Conservation (phyloP, 2,888 invertebrate genomes). For the Dicyrtoma fusca region DNA sequence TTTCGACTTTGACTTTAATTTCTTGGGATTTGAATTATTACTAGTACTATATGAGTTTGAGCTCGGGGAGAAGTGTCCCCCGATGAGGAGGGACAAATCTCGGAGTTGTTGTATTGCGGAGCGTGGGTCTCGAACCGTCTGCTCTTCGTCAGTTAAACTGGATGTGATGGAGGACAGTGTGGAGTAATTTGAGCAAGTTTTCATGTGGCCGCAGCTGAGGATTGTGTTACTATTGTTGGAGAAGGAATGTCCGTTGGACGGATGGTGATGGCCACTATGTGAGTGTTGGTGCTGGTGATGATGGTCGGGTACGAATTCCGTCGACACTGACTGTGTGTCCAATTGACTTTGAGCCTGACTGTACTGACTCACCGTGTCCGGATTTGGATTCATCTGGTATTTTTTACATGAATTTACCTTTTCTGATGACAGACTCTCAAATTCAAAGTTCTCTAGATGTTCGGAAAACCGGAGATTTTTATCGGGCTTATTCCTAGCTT, state of each 20-base stretch:
- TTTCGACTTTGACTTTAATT: not conserved
- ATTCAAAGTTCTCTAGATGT: slow-evolving; percentile 26
- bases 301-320: not conserved
- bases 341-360: slow-evolving; percentile 4
- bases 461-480: slow-evolving; percentile 39
- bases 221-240: slow-evolving; percentile 31
- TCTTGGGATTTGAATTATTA: not conserved
- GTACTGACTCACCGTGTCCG: no score
- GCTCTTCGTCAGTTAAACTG: slow-evolving; percentile 34
- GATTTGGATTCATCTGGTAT: no score
- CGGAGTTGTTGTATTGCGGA: slow-evolving; percentile 52
- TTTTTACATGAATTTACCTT: no score
- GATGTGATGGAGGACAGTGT: slow-evolving; percentile 49
- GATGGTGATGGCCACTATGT: slow-evolving; percentile 33
- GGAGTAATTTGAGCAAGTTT: slow-evolving; percentile 49
- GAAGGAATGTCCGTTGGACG: slow-evolving; percentile 19
- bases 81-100: slow-evolving; percentile 50
- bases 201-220: slow-evolving; percentile 52
- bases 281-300: not conserved
- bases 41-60: not conserved
- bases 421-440: no score
- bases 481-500: slow-evolving; percentile 8
- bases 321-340: slow-evolving; percentile 2
- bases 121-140: not conserved
- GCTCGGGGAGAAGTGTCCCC: slow-evolving; percentile 34